phyloP scores from a whole-genome alignment of 2,888 invertebrate genomes.

The Hymenopus coronatus region DNA sequence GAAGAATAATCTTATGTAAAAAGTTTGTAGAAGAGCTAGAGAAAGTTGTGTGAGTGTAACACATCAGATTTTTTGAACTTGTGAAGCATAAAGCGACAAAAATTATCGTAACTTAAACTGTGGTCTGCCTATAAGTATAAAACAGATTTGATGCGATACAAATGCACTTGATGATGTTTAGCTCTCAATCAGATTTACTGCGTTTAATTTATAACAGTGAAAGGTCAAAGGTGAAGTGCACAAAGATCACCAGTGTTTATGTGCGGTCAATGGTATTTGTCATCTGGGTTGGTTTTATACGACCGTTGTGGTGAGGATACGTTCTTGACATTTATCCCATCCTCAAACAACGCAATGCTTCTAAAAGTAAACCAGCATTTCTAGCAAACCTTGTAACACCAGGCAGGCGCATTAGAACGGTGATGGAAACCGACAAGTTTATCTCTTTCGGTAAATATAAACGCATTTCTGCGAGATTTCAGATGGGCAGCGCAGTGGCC shows the following conservation, averaged over 20 bases:
- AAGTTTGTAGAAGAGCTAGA: no score
- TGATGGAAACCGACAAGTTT: not conserved
- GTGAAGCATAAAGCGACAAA: no score
- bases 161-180: no score
- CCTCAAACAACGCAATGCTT: not conserved
- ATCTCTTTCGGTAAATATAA: no score
- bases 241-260: not conserved
- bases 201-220: not conserved
- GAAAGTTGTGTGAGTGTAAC: no score
- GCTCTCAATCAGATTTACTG: not conserved
- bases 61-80: no score
- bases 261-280: not conserved
- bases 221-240: not conserved
- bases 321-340: not conserved
- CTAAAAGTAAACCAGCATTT: not conserved
- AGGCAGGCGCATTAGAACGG: not conserved
- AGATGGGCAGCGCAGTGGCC: no score
- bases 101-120: no score
- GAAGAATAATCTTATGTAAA: no score
- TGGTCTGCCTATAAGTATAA: no score
- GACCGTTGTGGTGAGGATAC: not conserved
- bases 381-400: not conserved
- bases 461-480: no score
- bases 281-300: not conserved
- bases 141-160: no score